A percentile compares a stretch with the other conserved stretches of the same genome.
Conservation (phyloP, 92 coral and sea anemone species). For the Parazoanthus atlanticus region DNA sequence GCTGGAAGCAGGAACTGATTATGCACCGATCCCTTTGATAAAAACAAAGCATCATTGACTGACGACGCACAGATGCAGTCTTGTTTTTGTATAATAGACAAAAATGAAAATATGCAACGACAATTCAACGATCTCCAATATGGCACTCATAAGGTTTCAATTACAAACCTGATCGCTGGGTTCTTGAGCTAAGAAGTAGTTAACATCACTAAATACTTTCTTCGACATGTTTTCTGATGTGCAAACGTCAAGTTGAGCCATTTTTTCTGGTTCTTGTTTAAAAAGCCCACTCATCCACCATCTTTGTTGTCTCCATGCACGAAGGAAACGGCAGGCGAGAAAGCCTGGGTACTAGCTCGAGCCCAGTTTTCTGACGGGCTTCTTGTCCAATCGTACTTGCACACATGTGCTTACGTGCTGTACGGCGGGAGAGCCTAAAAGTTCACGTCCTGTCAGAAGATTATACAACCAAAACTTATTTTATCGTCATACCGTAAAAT, state of each 20-base stretch:
- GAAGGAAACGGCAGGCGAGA: too few species aligned
- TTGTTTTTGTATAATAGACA: neutral
- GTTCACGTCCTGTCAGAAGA: too few species aligned
- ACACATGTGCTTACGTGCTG: too few species aligned
- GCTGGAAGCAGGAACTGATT: neutral
- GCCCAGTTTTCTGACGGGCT: too few species aligned
- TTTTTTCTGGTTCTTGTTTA: neutral
- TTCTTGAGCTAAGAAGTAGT: slow-evolving; percentile 47
- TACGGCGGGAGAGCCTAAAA: too few species aligned
- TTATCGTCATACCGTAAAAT: too few species aligned
- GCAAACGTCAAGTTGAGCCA: slow-evolving; percentile 27
- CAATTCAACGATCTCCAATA: neutral
- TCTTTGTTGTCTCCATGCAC: slow-evolving; percentile 2
- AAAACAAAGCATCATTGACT: neutral
- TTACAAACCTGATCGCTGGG: slow-evolving; percentile 39
- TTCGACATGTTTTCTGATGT: slow-evolving; percentile 2
- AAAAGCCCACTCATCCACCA: slow-evolving; percentile 35
- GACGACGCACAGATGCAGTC: neutral
- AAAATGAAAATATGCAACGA: too few species aligned
- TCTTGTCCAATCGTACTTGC: too few species aligned
- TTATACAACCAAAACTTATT: too few species aligned
- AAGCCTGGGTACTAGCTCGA: too few species aligned
- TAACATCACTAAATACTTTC: slow-evolving; percentile 29
- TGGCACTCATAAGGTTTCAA: neutral
- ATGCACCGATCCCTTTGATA: neutral